phyloP scores from a whole-genome alignment of 2,113 vertebrate species.

The Silurus asotus region DNA sequence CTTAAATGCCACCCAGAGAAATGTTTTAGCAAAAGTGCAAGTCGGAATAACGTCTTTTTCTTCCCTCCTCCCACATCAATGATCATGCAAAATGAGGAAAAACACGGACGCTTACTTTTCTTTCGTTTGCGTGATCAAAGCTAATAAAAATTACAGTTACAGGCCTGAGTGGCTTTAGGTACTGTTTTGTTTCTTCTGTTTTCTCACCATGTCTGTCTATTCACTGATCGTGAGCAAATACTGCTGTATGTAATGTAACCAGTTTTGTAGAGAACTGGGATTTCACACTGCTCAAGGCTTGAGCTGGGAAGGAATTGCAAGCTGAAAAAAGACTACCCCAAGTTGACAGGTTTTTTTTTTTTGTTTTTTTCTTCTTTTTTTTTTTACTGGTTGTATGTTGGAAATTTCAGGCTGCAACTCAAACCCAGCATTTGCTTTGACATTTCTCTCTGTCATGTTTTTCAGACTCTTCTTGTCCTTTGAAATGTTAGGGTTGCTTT shows the following conservation, averaged over 20 bases:
- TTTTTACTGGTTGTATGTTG: background rate
- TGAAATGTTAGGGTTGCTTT: background rate
- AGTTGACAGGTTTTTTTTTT: background rate
- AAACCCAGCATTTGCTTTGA: background rate
- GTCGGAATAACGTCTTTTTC: too few species aligned
- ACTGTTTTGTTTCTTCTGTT: background rate
- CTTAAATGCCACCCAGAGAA: too few species aligned
- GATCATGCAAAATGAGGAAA: too few species aligned
- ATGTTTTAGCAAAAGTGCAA: too few species aligned
- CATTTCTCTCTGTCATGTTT: background rate
- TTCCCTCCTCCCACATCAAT: too few species aligned
- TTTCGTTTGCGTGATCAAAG: background rate
- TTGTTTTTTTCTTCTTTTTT: background rate
- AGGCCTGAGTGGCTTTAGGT: too few species aligned
- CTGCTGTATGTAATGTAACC: background rate
- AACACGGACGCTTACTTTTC: too few species aligned
- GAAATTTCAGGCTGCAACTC: background rate
- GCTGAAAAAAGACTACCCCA: background rate
- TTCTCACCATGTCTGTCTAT: background rate
- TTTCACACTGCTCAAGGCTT: background rate
- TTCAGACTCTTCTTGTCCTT: background rate
- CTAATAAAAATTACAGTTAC: background rate
- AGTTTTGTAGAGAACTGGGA: background rate
- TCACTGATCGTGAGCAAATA: background rate
- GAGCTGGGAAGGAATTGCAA: background rate